Base-by-base conservation (phyloP, 2,797 vertebrate species). In the Rhinichthys osculus region DNA sequence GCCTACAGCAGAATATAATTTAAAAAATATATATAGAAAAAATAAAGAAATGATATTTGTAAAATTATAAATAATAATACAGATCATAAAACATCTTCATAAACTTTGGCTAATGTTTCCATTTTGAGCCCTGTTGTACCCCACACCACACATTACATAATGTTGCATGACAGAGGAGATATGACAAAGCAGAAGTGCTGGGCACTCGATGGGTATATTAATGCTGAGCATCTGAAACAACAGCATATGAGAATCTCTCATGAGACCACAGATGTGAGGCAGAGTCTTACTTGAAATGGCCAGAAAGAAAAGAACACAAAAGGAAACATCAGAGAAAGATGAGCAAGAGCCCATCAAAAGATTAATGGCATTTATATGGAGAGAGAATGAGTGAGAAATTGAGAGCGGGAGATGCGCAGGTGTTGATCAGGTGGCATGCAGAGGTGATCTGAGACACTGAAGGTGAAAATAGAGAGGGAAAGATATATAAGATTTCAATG, bases 391-490 rank as follows among this genome's bases (percentile, higher is more conserved):
- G 44, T 44, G 70, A 73, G 84, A 47, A 27, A 47, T 13, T 14
- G 27, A 42, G 40, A 54, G 17, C 6, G 14, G 38, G 69, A 38
- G n/a, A 67, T 30, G 42, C 8, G 2, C 57, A 50, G 50, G 30
- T 27, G 69, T 21, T 81, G 78, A 82, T 19, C 62, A 21, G 38
- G 59, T 11, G 59, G 38, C 33, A 54, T 4, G 23, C 67, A 66
- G 47, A 67, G 77, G 66, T 50, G 76, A 79, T 82, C 67, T 2
- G 27, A 72, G 67, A 72, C 35, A 52, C 47, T 57, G 52, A 82
- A 82, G 81, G 81, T 82, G 81, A 71, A 85, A 85, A 85, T 85
- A 72, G 77, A 72, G 66, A 35, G 50, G 57, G 40, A 74, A 84
- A 35, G 33, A 38, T 40, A 42, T 84, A 33, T 7, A 57, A 80